Evolutionary conservation across 1,140 invertebrate species (phyloP).

Genomic region (Megalopta genalis): DNA sequence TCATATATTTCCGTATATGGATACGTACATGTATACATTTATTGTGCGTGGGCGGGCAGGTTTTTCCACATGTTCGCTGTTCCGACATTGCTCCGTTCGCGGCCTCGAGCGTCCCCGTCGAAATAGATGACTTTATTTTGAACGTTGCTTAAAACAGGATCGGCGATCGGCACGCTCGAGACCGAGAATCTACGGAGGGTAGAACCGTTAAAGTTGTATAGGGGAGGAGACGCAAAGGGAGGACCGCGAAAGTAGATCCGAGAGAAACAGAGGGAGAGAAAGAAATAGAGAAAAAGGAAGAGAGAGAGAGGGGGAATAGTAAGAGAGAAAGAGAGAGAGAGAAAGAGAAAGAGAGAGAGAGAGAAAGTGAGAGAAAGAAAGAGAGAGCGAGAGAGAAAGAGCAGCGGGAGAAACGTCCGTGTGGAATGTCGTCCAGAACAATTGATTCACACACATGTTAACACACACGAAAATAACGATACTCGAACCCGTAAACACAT

Average conservation of each 20-base stretch:
- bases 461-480: conserved; percentile 45
- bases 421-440: conserved; percentile 38
- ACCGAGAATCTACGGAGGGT: conserved; percentile 3
- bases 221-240: too few relatives aligned
- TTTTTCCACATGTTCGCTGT: conserved; percentile 34
- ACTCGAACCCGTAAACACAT: conserved; percentile 54
- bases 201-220: too few relatives aligned
- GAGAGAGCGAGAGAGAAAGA: conserved; percentile 8
- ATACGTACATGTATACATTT: conserved; percentile 33
- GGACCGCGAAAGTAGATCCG: background rate
- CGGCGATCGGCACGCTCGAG: conserved; percentile 29
- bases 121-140: conserved; percentile 75
- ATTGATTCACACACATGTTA: background rate
- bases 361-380: background rate
- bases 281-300: background rate
- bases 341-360: background rate
- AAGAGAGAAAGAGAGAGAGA: background rate
- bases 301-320: background rate
- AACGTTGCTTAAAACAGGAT: conserved; percentile 69
- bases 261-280: background rate
- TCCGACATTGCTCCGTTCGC: conserved; percentile 21
- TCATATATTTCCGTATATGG: conserved; percentile 22
- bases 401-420: conserved; percentile 6
- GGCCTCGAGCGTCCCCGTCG: conserved; percentile 51
- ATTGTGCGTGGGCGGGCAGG: conserved; percentile 33